Evolutionary conservation across 1,140 invertebrate genomes (phyloP).

Genomic region (Cotesia glomerata): DNA sequence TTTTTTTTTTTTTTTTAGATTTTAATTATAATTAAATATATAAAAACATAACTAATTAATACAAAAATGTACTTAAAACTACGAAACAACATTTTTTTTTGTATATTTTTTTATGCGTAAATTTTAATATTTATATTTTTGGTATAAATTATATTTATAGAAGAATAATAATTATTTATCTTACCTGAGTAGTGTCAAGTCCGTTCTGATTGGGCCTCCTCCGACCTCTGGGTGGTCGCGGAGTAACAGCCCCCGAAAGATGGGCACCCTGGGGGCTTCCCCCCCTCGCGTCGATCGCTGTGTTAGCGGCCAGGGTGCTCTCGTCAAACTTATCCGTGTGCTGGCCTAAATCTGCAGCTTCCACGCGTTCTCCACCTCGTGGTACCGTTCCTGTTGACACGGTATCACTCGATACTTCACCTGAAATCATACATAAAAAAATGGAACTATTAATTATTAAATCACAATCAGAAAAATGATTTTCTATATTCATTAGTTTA

Average conservation of each 20-base stretch:
- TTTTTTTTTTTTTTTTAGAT: too few species aligned
- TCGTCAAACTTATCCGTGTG: constrained; percentile 58
- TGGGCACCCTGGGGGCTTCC: constrained; percentile 60
- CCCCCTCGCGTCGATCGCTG: constrained; percentile 61
- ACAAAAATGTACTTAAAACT: too few species aligned
- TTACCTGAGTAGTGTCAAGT: constrained; percentile 59
- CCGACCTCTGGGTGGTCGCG: constrained; percentile 52
- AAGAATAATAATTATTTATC: background rate
- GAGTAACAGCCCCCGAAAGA: constrained; percentile 55
- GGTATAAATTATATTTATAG: too few species aligned
- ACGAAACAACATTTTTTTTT: too few species aligned
- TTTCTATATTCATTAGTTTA: background rate
- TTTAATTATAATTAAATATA: too few species aligned
- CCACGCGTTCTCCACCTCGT: constrained; percentile 56
- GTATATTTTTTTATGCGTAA: too few species aligned
- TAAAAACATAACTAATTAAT: too few species aligned
- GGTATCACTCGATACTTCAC: constrained; percentile 61
- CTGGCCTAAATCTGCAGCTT: constrained; percentile 59
- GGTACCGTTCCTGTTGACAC: constrained; percentile 50
- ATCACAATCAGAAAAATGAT: too few species aligned
- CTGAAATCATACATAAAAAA: constrained; percentile 41
- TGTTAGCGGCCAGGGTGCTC: constrained; percentile 61
- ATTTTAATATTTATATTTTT: too few species aligned
- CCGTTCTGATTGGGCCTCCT: constrained; percentile 61
- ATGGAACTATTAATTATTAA: too few species aligned